Percentiles rank a stretch among this genome's conserved stretches.
Conservation (phyloP, 2,797 vertebrate species). For the Periparus ater region DNA sequence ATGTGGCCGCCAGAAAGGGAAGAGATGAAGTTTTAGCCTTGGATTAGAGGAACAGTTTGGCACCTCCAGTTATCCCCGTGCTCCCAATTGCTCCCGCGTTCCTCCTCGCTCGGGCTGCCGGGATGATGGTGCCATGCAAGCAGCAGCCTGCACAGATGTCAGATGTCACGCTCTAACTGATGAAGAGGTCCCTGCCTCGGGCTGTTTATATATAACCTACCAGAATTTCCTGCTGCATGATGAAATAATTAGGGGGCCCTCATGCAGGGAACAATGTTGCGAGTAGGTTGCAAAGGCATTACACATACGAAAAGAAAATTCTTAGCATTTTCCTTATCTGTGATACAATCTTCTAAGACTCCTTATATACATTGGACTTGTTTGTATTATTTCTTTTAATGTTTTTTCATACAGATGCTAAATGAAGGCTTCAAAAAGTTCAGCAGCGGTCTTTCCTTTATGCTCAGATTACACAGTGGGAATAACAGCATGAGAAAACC, state of each 20-base stretch:
- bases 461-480: slow-evolving; percentile 48
- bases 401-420: slow-evolving; percentile 47
- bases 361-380: slow-evolving; percentile 55
- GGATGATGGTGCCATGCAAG: slow-evolving; percentile 65
- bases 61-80: background rate
- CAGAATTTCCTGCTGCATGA: slow-evolving; percentile 91
- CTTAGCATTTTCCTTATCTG: slow-evolving; percentile 74
- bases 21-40: background rate
- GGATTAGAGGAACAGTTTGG: slow-evolving; percentile 66
- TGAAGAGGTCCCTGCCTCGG: slow-evolving; percentile 81
- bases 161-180: slow-evolving; percentile 85
- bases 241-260: slow-evolving; percentile 90
- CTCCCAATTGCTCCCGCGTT: slow-evolving; percentile 41
- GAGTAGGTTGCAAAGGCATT: slow-evolving; percentile 75
- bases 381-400: slow-evolving; percentile 66
- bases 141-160: slow-evolving; percentile 80
- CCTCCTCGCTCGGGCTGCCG: slow-evolving; percentile 33
- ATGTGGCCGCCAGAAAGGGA: background rate
- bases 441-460: slow-evolving; percentile 20
- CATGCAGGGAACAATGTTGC: slow-evolving; percentile 75
- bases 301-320: slow-evolving; percentile 70
- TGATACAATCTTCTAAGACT: slow-evolving; percentile 64
- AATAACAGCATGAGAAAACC: slow-evolving; percentile 48
- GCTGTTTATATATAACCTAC: slow-evolving; percentile 88
- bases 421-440: slow-evolving; percentile 55